These are phyloP conservation scores for Meles meles DNA, from an alignment of 2,113 vertebrate genomes.

Conservation along the genomic window DNA sequence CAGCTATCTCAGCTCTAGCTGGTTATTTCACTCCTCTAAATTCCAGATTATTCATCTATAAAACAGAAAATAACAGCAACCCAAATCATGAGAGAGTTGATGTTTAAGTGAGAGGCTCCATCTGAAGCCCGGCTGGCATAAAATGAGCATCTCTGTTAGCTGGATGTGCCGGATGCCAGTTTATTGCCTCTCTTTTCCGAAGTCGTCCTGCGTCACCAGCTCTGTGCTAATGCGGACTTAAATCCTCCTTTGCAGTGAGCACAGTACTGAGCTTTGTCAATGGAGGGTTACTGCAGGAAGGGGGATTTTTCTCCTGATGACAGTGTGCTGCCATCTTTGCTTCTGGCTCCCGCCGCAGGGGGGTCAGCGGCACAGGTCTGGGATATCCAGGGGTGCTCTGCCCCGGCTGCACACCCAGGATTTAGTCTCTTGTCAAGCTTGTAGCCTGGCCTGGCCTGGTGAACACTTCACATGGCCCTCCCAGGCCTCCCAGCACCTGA, in stretches of 20 bases:
- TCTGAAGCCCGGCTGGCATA: neutral
- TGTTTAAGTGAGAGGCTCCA: neutral
- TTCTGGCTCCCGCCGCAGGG: neutral
- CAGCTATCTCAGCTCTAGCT: neutral
- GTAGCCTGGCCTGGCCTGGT: neutral
- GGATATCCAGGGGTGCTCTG: neutral
- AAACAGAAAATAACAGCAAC: neutral
- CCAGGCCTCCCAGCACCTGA: neutral
- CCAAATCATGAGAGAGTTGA: neutral
- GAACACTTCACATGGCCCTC: neutral
- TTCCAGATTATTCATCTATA: neutral
- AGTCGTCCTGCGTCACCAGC: neutral
- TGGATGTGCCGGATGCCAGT: neutral
- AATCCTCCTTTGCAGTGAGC: neutral
- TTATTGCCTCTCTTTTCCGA: neutral
- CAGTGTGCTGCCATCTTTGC: neutral
- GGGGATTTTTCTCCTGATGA: neutral
- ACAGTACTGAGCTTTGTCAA: neutral
- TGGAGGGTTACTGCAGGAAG: neutral
- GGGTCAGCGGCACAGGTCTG: neutral
- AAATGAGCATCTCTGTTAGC: neutral
- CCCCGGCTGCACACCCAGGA: neutral
- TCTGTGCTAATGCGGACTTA: neutral
- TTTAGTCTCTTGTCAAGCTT: neutral
- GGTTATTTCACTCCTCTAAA: neutral